These are phyloP conservation scores for Trididemnum miniatum DNA, from an alignment of 23 tunicate species.

Conservation along the genomic window DNA sequence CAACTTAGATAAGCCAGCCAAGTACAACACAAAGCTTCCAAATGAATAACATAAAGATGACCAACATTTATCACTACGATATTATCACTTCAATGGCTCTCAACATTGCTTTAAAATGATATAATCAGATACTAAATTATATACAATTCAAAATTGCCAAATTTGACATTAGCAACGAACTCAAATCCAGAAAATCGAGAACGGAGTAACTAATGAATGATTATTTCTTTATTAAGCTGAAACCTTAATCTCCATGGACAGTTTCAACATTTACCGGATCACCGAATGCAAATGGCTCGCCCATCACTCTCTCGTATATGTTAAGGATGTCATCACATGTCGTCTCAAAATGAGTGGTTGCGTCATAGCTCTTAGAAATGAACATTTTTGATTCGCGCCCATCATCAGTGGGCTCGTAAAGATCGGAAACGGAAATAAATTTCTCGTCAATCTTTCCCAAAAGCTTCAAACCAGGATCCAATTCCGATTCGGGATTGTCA, in stretches of 20 bases:
- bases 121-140: too few species aligned
- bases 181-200: too few species aligned
- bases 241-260: constrained; percentile 24
- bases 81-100: too few species aligned
- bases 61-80: too few species aligned
- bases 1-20: too few species aligned
- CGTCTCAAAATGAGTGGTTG: constrained; percentile 96
- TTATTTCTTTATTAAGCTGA: too few species aligned
- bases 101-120: too few species aligned
- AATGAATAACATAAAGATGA: too few species aligned
- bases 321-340: constrained; percentile 96
- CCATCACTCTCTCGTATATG: constrained; percentile 78
- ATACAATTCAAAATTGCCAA: too few species aligned
- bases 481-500: constrained; percentile 71
- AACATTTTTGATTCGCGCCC: constrained; percentile 74
- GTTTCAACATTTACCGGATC: constrained; percentile 45
- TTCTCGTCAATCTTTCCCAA: constrained; percentile 70
- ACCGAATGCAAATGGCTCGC: constrained; percentile 42
- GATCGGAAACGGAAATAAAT: constrained; percentile 54
- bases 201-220: too few species aligned
- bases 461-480: constrained; percentile 47
- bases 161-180: too few species aligned
- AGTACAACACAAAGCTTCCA: too few species aligned
- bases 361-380: constrained; percentile 92
- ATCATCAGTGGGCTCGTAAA: constrained; percentile 70